Base-by-base conservation (phyloP, 2,888 invertebrate genomes). In the Aproaerema taeniolella region DNA sequence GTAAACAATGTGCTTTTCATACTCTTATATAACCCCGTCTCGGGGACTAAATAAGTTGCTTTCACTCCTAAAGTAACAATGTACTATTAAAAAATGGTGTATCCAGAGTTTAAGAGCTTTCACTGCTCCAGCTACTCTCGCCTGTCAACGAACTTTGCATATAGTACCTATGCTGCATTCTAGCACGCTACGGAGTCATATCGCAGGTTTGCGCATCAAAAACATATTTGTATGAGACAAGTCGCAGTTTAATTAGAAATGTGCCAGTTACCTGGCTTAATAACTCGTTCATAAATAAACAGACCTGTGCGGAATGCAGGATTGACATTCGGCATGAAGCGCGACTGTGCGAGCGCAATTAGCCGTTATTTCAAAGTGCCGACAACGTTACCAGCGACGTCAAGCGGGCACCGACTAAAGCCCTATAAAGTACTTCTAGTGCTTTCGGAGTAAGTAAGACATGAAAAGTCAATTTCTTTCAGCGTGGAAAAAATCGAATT, bases 251-350 rank as follows among this genome's bases (percentile, higher is more conserved):
- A 34, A 40, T 40, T 31, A 35, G 31, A 40, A 26, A 40, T 39
- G 35, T 30, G 33, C 15, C 40, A 11, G 31, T 35, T 40, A 40
- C 40, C 40, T 40, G 35, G 35, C 35, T 35, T 35, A 32, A 35
- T 40, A 31, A 40, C 31, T 20, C 25, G 31, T 30, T 31, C 35
- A 35, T 35, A 40, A 35, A 40, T 40, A 40, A 40, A 35, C 35
- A 40, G 31, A 31, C 15, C 20, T 35, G 24, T 16, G 35, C 16
- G 40, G 39, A 30, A 39, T 39, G 39, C 30, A 9, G 39, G 30
- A 39, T 33, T 32, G 39, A 34, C 34, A 34, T 34, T 29, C 31
- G 16, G 40, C 24, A 20, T 10, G 35, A 40, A 17, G 32, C 5
- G 20, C 20, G 2, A n/a, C 20, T 31, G 15, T 15, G 25, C 11